phyloP scores from a whole-genome alignment of 2,888 invertebrate genomes.

The Diploptera punctata region DNA sequence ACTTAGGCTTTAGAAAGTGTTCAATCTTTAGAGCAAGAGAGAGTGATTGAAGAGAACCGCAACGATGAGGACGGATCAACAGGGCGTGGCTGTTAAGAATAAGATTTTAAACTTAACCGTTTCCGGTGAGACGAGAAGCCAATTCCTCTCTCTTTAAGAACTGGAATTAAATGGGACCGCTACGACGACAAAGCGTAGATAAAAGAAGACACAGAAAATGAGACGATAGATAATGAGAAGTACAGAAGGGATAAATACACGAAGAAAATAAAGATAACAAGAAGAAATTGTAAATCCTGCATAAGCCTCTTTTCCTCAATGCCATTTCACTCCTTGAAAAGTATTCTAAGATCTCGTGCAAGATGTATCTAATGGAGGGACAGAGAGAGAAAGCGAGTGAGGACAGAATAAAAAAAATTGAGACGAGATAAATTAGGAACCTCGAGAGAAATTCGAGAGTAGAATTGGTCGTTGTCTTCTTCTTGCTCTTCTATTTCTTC shows the following conservation, averaged over 20 bases:
- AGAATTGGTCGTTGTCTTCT: conserved; percentile 16
- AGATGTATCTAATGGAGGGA: conserved; percentile 1
- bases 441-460: conserved; percentile 16
- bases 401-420: conserved; percentile 5
- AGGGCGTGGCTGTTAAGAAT: not conserved
- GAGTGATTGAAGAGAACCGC: not conserved
- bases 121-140: not conserved
- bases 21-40: not conserved
- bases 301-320: too few relatives aligned
- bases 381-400: not conserved
- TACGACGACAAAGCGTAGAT: conserved; percentile 26
- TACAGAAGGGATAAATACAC: conserved; percentile 27
- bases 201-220: conserved; percentile 3
- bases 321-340: conserved; percentile 8
- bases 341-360: conserved; percentile 2
- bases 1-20: not conserved
- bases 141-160: conserved; percentile 22
- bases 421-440: conserved; percentile 25
- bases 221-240: conserved; percentile 13
- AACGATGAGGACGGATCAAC: not conserved
- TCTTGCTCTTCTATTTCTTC: too few relatives aligned
- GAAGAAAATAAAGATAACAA: not conserved
- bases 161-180: conserved; percentile 25
- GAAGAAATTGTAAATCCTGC: not conserved
- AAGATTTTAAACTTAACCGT: not conserved